Conservation (phyloP, 2,888 invertebrate genomes). For the Nymphalis polychloros region DNA sequence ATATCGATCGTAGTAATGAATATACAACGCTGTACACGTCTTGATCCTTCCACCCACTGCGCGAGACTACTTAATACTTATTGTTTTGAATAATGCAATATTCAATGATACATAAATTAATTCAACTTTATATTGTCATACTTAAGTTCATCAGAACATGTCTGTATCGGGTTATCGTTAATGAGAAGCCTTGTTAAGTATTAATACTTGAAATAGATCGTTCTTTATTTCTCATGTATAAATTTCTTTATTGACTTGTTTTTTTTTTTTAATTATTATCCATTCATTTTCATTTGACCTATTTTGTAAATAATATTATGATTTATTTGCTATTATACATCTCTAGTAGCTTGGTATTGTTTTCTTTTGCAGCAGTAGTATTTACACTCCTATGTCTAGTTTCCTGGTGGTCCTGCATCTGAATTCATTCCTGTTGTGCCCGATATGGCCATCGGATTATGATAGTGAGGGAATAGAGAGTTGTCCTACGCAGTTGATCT, state of each 20-base stretch:
- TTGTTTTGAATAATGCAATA: conserved; percentile 7
- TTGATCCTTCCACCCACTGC: conserved; percentile 53
- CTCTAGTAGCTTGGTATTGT: too few relatives aligned
- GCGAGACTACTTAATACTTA: conserved; percentile 43
- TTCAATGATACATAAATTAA: conserved; percentile 9
- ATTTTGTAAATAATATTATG: not conserved
- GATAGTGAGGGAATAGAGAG: too few relatives aligned
- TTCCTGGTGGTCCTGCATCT: too few relatives aligned
- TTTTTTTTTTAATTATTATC: not conserved
- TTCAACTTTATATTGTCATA: not conserved
- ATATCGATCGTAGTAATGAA: conserved; percentile 6
- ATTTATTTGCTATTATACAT: too few relatives aligned
- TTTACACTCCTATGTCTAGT: too few relatives aligned
- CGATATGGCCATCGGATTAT: too few relatives aligned
- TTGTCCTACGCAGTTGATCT: too few relatives aligned
- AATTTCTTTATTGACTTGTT: not conserved
- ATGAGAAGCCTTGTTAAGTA: conserved; percentile 24
- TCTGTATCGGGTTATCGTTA: conserved; percentile 33
- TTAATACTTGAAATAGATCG: conserved; percentile 5
- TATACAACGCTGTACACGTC: conserved; percentile 47
- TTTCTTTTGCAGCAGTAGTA: too few relatives aligned
- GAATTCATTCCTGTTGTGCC: too few relatives aligned
- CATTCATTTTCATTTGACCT: not conserved
- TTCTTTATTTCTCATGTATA: not conserved
- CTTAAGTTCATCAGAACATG: not conserved